Base-by-base conservation (phyloP, 2,113 vertebrate species). In the Pycnonotus jocosus region DNA sequence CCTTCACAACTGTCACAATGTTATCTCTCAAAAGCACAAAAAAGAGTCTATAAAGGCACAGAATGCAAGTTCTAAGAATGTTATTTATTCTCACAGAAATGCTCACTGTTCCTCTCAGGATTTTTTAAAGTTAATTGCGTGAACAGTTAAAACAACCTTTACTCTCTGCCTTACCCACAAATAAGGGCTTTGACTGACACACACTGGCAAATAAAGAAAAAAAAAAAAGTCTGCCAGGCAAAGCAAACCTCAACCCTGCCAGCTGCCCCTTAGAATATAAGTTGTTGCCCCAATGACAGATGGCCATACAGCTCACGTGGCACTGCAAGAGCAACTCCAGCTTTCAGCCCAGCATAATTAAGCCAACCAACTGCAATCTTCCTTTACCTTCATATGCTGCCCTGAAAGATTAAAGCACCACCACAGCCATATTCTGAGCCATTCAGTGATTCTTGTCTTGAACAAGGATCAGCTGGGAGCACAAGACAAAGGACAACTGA, bases 211-310 rank as follows among this genome's bases (percentile, higher is more conserved):
- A 96, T 76, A 51, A 57, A 65, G 48, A 35, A 50, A 53, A 35
- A 66, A 44, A 47, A 42, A 50, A 30, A 42, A 86, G 31, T 8
- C 85, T 93, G 86, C 79, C 88, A 92, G 90, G 71, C 77, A 89
- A 95, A 96, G 88, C 74, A 93, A 89, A 72, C 47, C 45, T 69
- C 79, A 85, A 77, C 37, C 40, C 74, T 90, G 79, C 79, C 95
- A 96, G 94, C 62, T 93, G 94, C 95, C 95, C 96, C 88, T 92
- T 16, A 45, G 35, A 90, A 89, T 22, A 6, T 28, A 79, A 70
- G 80, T 88, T 93, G 94, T 47, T 95, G 92, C 95, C 90, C 96
- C 95, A 90, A 83, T 88, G 88, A 95, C 96, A 96, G 93, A 96
- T 96, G 95, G 92, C 76, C 3, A 0, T 3, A 33, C 42, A 81